A percentile compares a stretch with the other conserved stretches of the same genome.
Evolutionary conservation across 2,797 vertebrate genomes (phyloP).

Genomic region (Rallus crepitans): DNA sequence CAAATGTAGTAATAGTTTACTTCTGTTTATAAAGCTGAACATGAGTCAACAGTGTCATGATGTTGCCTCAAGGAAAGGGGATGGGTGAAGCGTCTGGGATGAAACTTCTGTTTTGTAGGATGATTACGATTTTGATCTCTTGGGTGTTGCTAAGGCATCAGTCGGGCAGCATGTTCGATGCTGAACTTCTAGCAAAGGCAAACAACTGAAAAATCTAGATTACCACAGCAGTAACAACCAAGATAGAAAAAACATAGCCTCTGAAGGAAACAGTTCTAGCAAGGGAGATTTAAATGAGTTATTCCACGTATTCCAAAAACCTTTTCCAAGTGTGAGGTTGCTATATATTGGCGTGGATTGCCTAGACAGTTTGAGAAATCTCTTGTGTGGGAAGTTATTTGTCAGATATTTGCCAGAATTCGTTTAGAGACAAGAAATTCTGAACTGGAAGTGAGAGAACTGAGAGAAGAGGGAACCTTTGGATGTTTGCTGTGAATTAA

Average conservation of each 20-base stretch:
- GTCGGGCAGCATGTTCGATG: background rate
- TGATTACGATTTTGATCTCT: background rate
- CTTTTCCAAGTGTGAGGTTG: background rate
- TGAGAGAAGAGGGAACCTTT: background rate
- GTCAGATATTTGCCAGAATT: background rate
- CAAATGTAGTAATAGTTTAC: constrained; percentile 54
- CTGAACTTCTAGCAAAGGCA: background rate
- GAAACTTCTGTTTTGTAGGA: background rate
- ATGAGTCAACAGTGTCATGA: constrained; percentile 30
- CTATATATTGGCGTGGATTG: background rate
- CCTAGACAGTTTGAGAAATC: background rate
- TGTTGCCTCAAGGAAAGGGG: constrained; percentile 22
- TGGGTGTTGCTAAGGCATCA: background rate
- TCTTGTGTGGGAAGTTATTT: background rate
- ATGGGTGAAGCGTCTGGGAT: background rate
- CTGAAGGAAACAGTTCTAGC: background rate
- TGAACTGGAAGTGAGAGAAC: background rate
- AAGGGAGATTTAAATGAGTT: background rate
- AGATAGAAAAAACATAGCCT: background rate
- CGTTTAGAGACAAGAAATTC: background rate
- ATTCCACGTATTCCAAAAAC: background rate
- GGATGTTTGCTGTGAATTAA: background rate
- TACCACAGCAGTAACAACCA: background rate
- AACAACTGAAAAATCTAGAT: background rate
- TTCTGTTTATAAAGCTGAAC: constrained; percentile 55